phyloP scores from a whole-genome alignment of 1,140 invertebrate genomes.

The Bombus huntii region DNA sequence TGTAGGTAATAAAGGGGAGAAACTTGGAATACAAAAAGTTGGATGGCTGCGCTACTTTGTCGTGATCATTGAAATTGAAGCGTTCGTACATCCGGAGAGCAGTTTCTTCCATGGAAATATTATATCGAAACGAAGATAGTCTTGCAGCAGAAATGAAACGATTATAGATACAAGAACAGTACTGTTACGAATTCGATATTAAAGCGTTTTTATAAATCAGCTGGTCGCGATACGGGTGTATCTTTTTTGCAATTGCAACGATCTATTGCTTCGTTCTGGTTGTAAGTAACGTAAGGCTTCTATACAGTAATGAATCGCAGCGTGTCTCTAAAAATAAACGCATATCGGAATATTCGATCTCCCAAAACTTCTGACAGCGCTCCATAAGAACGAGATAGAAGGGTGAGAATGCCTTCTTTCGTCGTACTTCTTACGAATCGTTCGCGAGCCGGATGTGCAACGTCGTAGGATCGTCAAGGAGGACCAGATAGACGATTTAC shows the following conservation, averaged over 20 bases:
- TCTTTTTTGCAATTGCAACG: not conserved
- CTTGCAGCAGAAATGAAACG: no score
- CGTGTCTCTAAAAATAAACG: not conserved
- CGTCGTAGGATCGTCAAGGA: slow-evolving; percentile 1
- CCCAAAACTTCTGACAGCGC: slow-evolving; percentile 1
- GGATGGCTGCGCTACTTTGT: no score
- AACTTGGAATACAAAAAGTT: no score
- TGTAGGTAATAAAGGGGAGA: no score
- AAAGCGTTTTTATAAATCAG: no score
- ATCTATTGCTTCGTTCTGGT: not conserved
- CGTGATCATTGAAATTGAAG: no score
- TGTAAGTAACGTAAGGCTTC: not conserved
- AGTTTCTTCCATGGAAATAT: no score
- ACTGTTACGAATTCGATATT: no score
- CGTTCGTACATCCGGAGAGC: no score
- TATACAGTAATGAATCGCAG: not conserved
- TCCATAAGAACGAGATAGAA: not conserved
- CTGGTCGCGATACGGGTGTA: not conserved
- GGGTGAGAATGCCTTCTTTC: not conserved
- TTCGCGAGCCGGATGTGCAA: slow-evolving; percentile 1
- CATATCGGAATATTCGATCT: slow-evolving; percentile 4
- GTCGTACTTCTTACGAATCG: slow-evolving; percentile 34
- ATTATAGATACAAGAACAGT: no score
- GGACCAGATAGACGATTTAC: not conserved
- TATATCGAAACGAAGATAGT: no score